Percentiles rank a stretch among this genome's conserved stretches.
Conservation (phyloP, 2,113 vertebrate species). For the Lota lota region DNA sequence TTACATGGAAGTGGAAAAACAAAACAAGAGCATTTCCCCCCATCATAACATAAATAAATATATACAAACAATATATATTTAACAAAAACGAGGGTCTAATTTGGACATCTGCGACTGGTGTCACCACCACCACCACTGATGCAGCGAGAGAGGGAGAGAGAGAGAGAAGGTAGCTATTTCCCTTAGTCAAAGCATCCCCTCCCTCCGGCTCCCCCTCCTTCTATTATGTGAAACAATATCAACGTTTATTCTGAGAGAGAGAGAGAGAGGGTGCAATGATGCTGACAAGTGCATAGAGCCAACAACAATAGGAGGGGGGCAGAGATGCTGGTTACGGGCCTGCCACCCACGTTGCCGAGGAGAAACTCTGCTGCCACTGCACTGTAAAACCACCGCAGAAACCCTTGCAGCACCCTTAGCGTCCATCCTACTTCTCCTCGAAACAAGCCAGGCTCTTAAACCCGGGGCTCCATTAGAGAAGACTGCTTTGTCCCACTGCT, state of each 20-base stretch:
- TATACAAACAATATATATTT: background rate
- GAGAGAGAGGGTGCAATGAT: conserved; percentile 77
- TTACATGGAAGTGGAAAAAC: background rate
- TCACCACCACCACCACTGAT: conserved; percentile 73
- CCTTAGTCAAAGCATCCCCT: conserved; percentile 75
- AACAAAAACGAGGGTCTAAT: conserved; percentile 81
- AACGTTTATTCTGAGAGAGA: conserved; percentile 93
- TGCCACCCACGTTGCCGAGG: conserved; percentile 98
- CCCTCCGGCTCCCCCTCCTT: conserved; percentile 77
- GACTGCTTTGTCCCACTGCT: conserved; percentile 52
- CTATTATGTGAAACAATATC: conserved; percentile 92
- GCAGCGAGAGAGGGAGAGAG: conserved; percentile 58
- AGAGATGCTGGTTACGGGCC: conserved; percentile 87
- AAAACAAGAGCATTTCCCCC: conserved; percentile 25
- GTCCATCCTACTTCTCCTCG: conserved; percentile 86
- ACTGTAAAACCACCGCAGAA: conserved; percentile 90
- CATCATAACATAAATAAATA: conserved; percentile 18
- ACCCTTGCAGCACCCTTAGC: conserved; percentile 91
- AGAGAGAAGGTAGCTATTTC: conserved; percentile 41
- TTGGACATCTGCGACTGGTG: conserved; percentile 80
- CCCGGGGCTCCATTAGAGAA: conserved; percentile 21
- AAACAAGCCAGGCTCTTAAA: conserved; percentile 75
- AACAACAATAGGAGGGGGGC: conserved; percentile 89
- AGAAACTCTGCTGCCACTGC: conserved; percentile 87
- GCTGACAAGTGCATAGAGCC: conserved; percentile 93